Base-by-base conservation (phyloP, 2,113 vertebrate genomes). In the Microtus montanus region DNA sequence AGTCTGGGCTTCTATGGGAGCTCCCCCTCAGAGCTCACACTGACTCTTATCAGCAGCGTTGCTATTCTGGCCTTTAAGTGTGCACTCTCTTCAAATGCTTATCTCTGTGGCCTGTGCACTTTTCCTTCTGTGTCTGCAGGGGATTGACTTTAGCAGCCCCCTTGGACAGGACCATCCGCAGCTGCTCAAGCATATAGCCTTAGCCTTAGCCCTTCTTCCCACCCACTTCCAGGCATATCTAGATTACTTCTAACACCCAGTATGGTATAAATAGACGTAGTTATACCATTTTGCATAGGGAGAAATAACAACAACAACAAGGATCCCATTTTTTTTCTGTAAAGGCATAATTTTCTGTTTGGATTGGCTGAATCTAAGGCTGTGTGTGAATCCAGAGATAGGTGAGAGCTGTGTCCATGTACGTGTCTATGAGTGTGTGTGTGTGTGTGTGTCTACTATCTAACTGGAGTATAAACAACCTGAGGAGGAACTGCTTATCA, bases 1-100 rank as follows among this genome's bases (percentile, higher is more conserved):
- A 80, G 79, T 10, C 83, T 33, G 70, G 7, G 12, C 78, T 63
- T 77, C 93, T 63, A 19, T 38, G 75, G 82, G 73, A 77, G 68
- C 52, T 83, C 80, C 84, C 70, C 75, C 30, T 86, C 80, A 79
- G 58, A 90, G 75, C 71, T 87, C 93, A 35, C 35, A 80, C 74
- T 10, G n/a, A 87, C 77, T 84, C 83, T 92, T 94, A 97, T 92
- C 93, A 90, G 84, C 93, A 90, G 84, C 2, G 14, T n/a, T 86
- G 66, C 96, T 94, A 94, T 96, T 97, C 92, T 78, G 63, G 94
- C 92, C 74, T 61, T 71, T 88, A 70, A 95, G 85, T 71, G 49
- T 64, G 47, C 2, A 14, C 71, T 93, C 22, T 94, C 87, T 93
- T 79, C 85, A 75, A 66, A 22, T 80, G 30, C 82, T 94, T 96